These are phyloP conservation scores for Tineola bisselliella DNA, from an alignment of 2,888 invertebrate species.

Conservation along the genomic window DNA sequence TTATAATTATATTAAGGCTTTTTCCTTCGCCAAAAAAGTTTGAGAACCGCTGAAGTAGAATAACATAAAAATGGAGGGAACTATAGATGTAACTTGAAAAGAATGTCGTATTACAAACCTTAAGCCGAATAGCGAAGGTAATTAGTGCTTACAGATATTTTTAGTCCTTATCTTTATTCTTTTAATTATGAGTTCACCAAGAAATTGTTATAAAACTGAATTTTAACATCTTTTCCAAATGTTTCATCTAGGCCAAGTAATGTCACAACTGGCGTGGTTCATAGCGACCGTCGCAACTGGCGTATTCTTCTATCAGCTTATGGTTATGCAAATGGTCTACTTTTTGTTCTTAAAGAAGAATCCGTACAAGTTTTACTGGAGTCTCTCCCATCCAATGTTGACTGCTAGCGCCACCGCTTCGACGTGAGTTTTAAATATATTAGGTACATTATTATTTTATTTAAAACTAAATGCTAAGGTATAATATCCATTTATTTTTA, in stretches of 20 bases:
- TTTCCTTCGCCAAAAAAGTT: too few species aligned
- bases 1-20: too few species aligned
- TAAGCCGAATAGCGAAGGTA: too few species aligned
- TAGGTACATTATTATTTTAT: not conserved
- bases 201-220: too few species aligned
- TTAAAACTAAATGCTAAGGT: not conserved
- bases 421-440: slow-evolving; percentile 73
- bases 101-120: too few species aligned
- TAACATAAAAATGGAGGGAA: too few species aligned
- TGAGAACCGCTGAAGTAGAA: too few species aligned
- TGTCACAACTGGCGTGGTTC: slow-evolving; percentile 77
- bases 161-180: too few species aligned
- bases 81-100: too few species aligned
- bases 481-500: not conserved
- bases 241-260: slow-evolving; percentile 61
- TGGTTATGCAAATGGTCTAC: slow-evolving; percentile 87
- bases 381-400: slow-evolving; percentile 82
- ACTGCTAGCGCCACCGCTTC: slow-evolving; percentile 92
- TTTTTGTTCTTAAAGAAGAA: slow-evolving; percentile 82
- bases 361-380: slow-evolving; percentile 87
- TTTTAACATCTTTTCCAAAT: not conserved
- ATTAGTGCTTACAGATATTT: too few species aligned
- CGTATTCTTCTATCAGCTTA: slow-evolving; percentile 83
- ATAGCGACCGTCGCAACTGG: slow-evolving; percentile 85
- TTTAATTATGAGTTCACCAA: too few species aligned